phyloP scores from a whole-genome alignment of 2,888 invertebrate species.

The Hemistola chrysoprasaria region DNA sequence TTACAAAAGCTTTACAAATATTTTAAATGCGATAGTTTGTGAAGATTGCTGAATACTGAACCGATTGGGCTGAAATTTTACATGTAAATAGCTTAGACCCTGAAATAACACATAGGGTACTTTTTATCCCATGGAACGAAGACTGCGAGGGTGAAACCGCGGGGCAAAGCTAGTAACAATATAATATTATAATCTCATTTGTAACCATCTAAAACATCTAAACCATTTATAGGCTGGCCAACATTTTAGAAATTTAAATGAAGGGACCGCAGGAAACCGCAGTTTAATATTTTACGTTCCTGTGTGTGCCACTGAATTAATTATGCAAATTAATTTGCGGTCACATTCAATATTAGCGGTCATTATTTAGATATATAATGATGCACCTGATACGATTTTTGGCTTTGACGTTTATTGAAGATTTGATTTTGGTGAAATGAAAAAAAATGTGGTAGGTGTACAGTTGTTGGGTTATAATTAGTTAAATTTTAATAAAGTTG shows the following conservation, averaged over 20 bases:
- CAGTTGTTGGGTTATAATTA: no score
- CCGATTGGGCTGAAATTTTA: no score
- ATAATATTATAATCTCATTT: slow-evolving; percentile 9
- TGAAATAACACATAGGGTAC: no score
- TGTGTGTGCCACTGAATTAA: slow-evolving; percentile 60
- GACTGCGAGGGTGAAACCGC: no score
- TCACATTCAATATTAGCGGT: slow-evolving; percentile 59
- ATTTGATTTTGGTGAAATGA: no score
- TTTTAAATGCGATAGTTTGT: no score
- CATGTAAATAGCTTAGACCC: no score
- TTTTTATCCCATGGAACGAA: no score
- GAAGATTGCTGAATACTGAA: no score
- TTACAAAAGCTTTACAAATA: no score
- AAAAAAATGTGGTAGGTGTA: no score
- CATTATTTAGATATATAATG: slow-evolving; percentile 46
- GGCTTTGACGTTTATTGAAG: neutral
- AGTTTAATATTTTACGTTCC: slow-evolving; percentile 57
- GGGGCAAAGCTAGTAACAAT: neutral
- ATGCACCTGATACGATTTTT: slow-evolving; percentile 36
- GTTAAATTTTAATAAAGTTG: no score
- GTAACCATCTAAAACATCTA: slow-evolving; percentile 12
- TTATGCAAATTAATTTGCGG: slow-evolving; percentile 67
- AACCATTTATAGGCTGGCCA: slow-evolving; percentile 33
- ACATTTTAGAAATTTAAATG: slow-evolving; percentile 68
- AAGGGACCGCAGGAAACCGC: slow-evolving; percentile 53